Evolutionary conservation across 2,888 invertebrate species (phyloP), one percentile per base, ranked within the genome.

Genomic region (Notodonta ziczac): DNA sequence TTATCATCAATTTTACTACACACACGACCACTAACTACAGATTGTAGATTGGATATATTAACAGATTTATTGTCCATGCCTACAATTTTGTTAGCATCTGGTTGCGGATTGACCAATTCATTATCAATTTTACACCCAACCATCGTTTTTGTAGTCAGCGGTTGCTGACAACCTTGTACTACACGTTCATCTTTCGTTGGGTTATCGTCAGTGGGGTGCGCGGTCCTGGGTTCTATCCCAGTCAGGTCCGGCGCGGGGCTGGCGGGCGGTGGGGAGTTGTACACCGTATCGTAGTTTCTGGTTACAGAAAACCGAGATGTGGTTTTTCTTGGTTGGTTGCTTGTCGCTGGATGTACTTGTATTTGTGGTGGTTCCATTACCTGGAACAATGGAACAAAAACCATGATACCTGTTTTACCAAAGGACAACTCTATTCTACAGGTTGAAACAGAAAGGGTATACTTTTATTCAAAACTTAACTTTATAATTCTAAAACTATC

Each of bases 331-430:
- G 80, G 95, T 91, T 78, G 95, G 91, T 65, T 94, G 88, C 80
- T 91, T n/a, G 54, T 35, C 90, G 86, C 95, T 85, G 80, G 95
- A 92, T 81, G 95, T 81, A 82, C 95, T 94, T 83, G 96, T 1
- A 90, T 88, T 60, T 87, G 81, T 0, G 91, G 90, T 0, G 91
- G 89, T 65, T 92, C 93, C 7, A 84, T 81, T 5, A 93, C 93
- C 93, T 93, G 84, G 0, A 63, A 16, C 51, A 14, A 16, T 4
- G 13, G 10, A 35, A 24, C 39, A 35, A 4, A 35, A 6, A 35
- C 35, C 35, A 4, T 35, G 5, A 35, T 4, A 7, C 35, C 5
- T 35, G 35, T 35, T 6, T 35, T 35, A 5, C 35, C 35, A 7
- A 35, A 35, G 35, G 35, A 7, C 2, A 7, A 35, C 24, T 24